Evolutionary conservation across 64 coral and sea anemone species (phyloP).

Genomic region (Actinia tenebrosa): DNA sequence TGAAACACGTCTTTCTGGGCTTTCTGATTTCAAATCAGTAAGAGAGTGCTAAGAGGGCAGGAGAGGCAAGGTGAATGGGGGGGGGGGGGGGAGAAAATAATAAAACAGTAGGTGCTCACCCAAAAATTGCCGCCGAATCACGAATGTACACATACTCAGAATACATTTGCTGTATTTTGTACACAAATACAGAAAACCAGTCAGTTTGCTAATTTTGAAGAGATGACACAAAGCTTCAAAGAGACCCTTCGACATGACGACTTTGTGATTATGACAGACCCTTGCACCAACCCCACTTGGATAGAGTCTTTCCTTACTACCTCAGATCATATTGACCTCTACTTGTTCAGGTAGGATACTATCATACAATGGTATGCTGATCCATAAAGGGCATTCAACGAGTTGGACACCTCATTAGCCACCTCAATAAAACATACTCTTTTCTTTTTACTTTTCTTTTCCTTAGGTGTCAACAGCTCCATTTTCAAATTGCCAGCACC

Average conservation of each 20-base stretch:
- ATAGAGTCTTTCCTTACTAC: slow-evolving; percentile 84
- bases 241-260: slow-evolving; percentile 87
- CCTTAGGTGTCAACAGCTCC: slow-evolving; percentile 74
- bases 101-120: no score
- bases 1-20: no score
- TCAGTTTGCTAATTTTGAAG: slow-evolving; percentile 94
- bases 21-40: no score
- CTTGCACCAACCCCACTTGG: slow-evolving; percentile 89
- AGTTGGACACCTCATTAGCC: no score
- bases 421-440: not conserved
- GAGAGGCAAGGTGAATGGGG: no score
- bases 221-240: slow-evolving; percentile 87
- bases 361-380: no score
- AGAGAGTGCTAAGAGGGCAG: no score
- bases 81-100: not conserved
- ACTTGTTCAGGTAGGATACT: slow-evolving; percentile 61
- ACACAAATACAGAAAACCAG: slow-evolving; percentile 68
- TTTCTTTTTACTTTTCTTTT: not conserved
- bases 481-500: slow-evolving; percentile 80
- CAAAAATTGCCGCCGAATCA: no score
- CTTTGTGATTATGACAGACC: slow-evolving; percentile 94
- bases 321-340: slow-evolving; percentile 92
- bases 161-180: no score
- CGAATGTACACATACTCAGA: no score
- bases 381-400: no score